phyloP scores from a whole-genome alignment of 2,797 vertebrate species.

The Allobates femoralis region DNA sequence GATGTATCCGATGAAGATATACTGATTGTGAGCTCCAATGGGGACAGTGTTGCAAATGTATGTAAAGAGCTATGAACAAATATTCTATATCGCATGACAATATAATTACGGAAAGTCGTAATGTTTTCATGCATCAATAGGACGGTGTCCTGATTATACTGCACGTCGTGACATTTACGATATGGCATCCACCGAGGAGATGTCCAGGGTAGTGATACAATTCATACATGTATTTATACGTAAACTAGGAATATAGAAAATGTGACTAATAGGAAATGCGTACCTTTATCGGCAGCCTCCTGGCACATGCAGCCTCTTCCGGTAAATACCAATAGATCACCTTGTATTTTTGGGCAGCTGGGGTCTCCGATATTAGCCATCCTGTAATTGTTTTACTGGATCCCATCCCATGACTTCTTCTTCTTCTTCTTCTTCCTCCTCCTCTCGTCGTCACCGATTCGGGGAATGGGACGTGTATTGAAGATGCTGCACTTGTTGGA shows the following conservation, averaged over 20 bases:
- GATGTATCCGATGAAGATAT: background rate
- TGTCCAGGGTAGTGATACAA: too few relatives aligned
- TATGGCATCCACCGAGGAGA: too few relatives aligned
- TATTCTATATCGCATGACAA: background rate
- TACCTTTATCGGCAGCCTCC: constrained; percentile 44
- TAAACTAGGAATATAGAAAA: background rate
- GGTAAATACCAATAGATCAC: constrained; percentile 16
- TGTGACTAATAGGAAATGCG: background rate
- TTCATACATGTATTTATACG: background rate
- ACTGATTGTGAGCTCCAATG: too few relatives aligned
- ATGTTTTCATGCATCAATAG: too few relatives aligned
- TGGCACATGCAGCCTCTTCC: constrained; percentile 38
- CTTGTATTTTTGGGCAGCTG: constrained; percentile 12
- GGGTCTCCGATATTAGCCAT: constrained; percentile 62
- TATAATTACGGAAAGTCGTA: too few relatives aligned
- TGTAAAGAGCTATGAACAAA: too few relatives aligned
- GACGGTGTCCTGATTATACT: too few relatives aligned
- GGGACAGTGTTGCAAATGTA: too few relatives aligned
- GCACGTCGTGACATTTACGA: too few relatives aligned
- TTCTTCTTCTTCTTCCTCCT: constrained; percentile 48
- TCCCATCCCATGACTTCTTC: constrained; percentile 54
- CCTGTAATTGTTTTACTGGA: constrained; percentile 22
- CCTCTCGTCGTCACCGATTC: constrained; percentile 32
- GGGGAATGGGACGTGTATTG: constrained; percentile 34
- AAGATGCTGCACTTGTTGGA: constrained; percentile 69